phyloP scores from a whole-genome alignment of 2,113 vertebrate genomes.

The Lichenostomus cassidix region DNA sequence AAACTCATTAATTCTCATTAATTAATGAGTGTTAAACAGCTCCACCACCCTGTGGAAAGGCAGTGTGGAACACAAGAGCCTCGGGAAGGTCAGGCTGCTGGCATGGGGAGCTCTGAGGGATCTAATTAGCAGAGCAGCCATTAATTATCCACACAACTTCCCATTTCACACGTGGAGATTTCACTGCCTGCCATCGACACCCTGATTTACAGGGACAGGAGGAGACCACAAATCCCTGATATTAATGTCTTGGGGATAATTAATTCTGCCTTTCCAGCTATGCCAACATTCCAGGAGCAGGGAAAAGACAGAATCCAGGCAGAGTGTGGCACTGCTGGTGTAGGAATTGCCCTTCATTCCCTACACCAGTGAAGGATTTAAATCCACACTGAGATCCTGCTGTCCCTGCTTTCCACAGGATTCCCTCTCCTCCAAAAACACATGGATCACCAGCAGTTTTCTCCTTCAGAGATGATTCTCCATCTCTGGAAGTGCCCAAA shows the following conservation, averaged over 20 bases:
- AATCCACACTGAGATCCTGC: not conserved
- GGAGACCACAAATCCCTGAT: not conserved
- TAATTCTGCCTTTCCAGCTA: not conserved
- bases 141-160: not conserved
- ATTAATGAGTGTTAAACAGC: not conserved
- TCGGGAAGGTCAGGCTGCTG: not conserved
- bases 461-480: not conserved
- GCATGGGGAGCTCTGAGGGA: not conserved
- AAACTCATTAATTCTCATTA: not conserved
- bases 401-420: not conserved
- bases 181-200: accelerated
- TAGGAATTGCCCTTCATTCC: not conserved
- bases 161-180: not conserved
- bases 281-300: not conserved
- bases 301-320: not conserved
- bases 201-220: not conserved
- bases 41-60: not conserved
- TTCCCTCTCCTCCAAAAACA: not conserved
- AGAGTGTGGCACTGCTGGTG: not conserved
- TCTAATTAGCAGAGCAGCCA: not conserved
- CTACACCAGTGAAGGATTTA: not conserved
- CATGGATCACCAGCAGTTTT: not conserved
- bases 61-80: not conserved
- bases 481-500: not conserved
- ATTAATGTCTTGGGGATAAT: not conserved